phyloP scores from a whole-genome alignment of 2,888 invertebrate genomes.

The Zygogramma bicolorata region DNA sequence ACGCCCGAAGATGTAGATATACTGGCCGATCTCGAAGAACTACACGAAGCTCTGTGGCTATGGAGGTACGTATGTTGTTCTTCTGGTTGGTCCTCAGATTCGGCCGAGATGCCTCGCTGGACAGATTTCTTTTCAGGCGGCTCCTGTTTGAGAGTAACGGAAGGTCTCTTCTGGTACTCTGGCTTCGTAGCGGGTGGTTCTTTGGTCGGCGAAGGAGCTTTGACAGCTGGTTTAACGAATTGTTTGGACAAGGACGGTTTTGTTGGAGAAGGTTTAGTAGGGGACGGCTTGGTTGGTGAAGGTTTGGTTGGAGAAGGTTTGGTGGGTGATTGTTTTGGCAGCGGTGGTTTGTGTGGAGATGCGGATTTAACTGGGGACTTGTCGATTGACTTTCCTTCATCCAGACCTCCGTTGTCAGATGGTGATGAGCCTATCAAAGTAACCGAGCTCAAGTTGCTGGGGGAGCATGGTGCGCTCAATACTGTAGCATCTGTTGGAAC shows the following conservation, averaged over 20 bases:
- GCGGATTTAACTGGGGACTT: slow-evolving; percentile 44
- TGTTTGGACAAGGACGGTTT: slow-evolving; percentile 29
- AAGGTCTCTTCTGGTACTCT: slow-evolving; percentile 40
- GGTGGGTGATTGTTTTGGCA: slow-evolving; percentile 22
- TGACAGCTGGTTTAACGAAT: slow-evolving; percentile 28
- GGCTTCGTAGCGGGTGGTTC: slow-evolving; percentile 19
- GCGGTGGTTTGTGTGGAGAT: slow-evolving; percentile 16
- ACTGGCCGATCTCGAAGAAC: slow-evolving; percentile 63
- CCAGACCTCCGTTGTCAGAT: slow-evolving; percentile 63
- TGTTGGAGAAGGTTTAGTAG: slow-evolving; percentile 34
- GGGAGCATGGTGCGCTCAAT: slow-evolving; percentile 76
- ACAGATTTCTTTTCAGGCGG: slow-evolving; percentile 41
- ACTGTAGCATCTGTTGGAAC: slow-evolving; percentile 64
- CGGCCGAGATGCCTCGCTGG: slow-evolving; percentile 45
- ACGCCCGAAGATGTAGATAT: slow-evolving; percentile 61
- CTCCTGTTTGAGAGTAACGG: slow-evolving; percentile 37
- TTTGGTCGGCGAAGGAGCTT: slow-evolving; percentile 36
- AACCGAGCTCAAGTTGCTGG: slow-evolving; percentile 80
- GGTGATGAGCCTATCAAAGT: slow-evolving; percentile 76
- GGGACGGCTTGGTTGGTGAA: slow-evolving; percentile 34
- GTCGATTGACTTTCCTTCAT: slow-evolving; percentile 53
- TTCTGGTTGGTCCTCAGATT: slow-evolving; percentile 48
- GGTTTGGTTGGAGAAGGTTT: slow-evolving; percentile 27
- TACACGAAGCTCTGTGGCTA: slow-evolving; percentile 60
- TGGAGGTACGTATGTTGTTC: slow-evolving; percentile 50